Conservation (phyloP, 2,113 vertebrate genomes). For the Lasiurus borealis region DNA sequence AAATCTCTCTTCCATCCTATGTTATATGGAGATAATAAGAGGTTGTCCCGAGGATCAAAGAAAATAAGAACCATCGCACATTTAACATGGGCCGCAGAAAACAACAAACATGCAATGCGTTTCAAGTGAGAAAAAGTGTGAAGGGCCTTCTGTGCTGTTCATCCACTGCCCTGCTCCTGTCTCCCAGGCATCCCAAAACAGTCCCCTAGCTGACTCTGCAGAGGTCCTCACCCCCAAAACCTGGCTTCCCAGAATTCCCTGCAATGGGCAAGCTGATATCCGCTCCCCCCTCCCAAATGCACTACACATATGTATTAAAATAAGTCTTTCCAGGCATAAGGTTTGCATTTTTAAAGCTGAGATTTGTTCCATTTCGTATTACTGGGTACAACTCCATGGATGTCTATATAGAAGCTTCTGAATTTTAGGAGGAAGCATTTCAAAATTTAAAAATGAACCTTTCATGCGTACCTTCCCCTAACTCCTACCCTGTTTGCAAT, state of each 20-base stretch:
- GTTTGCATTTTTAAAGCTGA: conserved; percentile 16
- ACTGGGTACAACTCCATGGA: background rate
- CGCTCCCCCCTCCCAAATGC: background rate
- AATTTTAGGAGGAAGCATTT: conserved; percentile 50
- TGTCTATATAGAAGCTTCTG: background rate
- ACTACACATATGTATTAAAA: background rate
- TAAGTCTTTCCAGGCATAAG: background rate
- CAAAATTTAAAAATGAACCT: conserved; percentile 10
- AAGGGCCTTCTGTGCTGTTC: background rate
- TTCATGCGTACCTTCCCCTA: background rate
- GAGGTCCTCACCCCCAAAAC: background rate
- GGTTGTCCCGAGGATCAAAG: background rate
- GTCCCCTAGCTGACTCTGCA: background rate
- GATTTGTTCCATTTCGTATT: background rate
- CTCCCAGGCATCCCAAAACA: background rate
- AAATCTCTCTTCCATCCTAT: background rate
- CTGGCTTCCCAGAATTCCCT: background rate
- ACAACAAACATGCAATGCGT: background rate
- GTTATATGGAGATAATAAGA: background rate
- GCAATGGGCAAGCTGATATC: background rate
- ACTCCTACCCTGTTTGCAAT: background rate
- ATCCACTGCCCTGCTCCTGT: background rate
- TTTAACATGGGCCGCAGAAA: background rate
- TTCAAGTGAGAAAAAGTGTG: background rate
- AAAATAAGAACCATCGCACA: background rate